Evolutionary conservation across 2,113 vertebrate genomes (phyloP).

Genomic region (Phyllopteryx taeniolatus): DNA sequence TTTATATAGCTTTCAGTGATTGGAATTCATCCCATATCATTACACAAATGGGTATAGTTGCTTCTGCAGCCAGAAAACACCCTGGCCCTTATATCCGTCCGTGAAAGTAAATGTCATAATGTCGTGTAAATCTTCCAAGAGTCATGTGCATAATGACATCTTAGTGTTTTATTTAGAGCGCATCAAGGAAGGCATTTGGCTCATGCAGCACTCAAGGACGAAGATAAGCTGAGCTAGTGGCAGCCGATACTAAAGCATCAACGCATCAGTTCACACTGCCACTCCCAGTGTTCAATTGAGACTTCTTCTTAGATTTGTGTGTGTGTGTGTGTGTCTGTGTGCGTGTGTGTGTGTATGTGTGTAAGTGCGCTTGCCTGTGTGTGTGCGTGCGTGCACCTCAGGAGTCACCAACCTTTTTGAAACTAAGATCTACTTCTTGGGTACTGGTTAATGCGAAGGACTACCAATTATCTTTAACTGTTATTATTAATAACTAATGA

Average conservation of each 20-base stretch:
- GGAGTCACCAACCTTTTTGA: too few relatives aligned
- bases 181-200: constrained; percentile 53
- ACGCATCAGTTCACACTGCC: not conserved
- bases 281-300: not conserved
- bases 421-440: too few relatives aligned
- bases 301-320: not conserved
- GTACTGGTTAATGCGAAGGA: too few relatives aligned
- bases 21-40: constrained; percentile 70
- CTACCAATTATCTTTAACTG: too few relatives aligned
- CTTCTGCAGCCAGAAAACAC: constrained; percentile 49
- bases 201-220: constrained; percentile 42
- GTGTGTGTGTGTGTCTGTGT: not conserved
- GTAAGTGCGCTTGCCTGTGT: too few relatives aligned
- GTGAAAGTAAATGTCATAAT: constrained; percentile 60
- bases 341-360: not conserved
- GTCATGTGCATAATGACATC: constrained; percentile 50
- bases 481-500: too few relatives aligned
- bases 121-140: constrained; percentile 58
- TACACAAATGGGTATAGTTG: constrained; percentile 60
- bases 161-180: constrained; percentile 60
- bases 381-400: too few relatives aligned
- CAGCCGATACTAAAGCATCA: not conserved
- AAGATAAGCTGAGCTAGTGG: constrained; percentile 34
- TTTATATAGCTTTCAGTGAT: constrained; percentile 63
- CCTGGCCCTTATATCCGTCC: constrained; percentile 31